These are phyloP conservation scores for Urocitellus parryii DNA, from an alignment of 2,113 vertebrate species.

Conservation along the genomic window DNA sequence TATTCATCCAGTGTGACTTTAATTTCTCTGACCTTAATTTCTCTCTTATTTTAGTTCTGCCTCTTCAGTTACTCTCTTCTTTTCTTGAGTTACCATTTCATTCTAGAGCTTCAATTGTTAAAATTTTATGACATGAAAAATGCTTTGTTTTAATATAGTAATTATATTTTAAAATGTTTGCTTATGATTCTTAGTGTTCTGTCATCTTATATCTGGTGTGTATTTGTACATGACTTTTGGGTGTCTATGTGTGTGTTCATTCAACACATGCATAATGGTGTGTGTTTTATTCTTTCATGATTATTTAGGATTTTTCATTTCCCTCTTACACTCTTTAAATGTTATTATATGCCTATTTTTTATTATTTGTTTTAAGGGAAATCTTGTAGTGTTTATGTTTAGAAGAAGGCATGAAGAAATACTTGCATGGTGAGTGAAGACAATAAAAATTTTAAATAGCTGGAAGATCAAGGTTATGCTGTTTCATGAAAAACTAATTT, in stretches of 20 bases:
- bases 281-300: background rate
- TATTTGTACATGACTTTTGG: background rate
- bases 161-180: background rate
- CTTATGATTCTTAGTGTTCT: background rate
- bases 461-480: background rate
- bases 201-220: background rate
- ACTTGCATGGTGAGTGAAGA: background rate
- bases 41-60: background rate
- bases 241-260: background rate
- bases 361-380: background rate
- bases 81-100: background rate
- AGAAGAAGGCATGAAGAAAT: background rate
- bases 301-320: background rate
- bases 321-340: background rate
- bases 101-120: background rate
- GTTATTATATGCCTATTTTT: background rate
- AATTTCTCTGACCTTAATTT: constrained; percentile 23
- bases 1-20: background rate
- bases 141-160: background rate
- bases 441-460: background rate
- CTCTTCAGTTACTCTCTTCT: background rate
- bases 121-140: background rate
- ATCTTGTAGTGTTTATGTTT: background rate
- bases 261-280: too few species aligned
- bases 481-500: background rate